Evolutionary conservation across 1,140 invertebrate species (phyloP), one percentile per base, ranked within the genome.

Genomic region (Leptonema lineaticorne): DNA sequence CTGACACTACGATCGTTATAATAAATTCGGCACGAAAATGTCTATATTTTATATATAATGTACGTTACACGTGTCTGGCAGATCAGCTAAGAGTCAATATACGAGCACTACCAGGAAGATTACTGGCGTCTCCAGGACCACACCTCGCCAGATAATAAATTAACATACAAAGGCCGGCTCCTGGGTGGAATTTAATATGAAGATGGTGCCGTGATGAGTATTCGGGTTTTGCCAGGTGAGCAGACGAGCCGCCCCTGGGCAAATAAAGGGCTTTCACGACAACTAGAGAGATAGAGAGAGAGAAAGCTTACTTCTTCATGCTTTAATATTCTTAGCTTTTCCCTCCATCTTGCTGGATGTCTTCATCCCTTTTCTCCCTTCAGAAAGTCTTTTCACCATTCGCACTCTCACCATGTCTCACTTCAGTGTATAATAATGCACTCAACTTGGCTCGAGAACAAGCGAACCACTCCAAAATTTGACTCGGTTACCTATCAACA

Each of bases 121-220:
- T 24, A 22, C 50, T 4, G 4, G 22, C 37, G 37, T 41, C 37
- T 41, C 37, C 37, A 41, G 50, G 50, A 24, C 24, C 18, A 8
- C 22, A 7, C 53, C 53, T 28, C 53, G 57, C 29, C 9, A 62
- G 59, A 62, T 62, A 62, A 62, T 62, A 62, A 62, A 62, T 62
- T 62, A 62, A 62, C 59, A 62, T 62, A 62, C 30, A 62, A 62
- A 62, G 59, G 59, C 59, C 59, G 20, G 22, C 37, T 20, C 14
- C 30, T 20, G 11, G 58, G 58, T 9, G 59, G 59, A 62, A 62
- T 62, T 62, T 62, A 62, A 62, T 62, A 62, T 62, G 30, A 62
- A 62, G 59, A 62, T 62, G 2, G 28, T 30, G 58, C 58, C 29
- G 58, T 26, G 30, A 58, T 58, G 26, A 45, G 59, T 62, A 62